Evolutionary conservation across 2,888 invertebrate genomes (phyloP).

Genomic region (Hecatera dysodea): DNA sequence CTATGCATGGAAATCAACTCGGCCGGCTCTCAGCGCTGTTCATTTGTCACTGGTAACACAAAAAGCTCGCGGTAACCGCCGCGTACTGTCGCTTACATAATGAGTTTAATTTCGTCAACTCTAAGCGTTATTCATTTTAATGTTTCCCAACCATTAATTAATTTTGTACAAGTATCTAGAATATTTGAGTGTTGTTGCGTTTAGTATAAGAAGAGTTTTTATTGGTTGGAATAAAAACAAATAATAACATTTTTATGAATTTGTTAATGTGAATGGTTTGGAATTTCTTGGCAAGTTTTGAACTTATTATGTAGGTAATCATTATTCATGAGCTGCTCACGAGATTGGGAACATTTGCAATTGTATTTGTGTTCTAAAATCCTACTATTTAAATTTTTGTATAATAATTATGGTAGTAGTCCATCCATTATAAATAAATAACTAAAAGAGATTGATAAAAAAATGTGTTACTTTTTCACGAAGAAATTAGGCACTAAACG

Average conservation of each 20-base stretch:
- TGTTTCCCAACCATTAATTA: constrained; percentile 55
- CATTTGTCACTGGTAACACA: constrained; percentile 88
- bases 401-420: no score
- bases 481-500: no score
- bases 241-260: no score
- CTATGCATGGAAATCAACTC: constrained; percentile 79
- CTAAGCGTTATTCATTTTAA: constrained; percentile 70
- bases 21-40: constrained; percentile 75
- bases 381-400: no score
- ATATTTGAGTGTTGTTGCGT: background rate
- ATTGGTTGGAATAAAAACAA: background rate
- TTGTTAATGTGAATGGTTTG: background rate
- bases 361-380: no score
- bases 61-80: constrained; percentile 82
- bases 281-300: background rate
- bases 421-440: no score
- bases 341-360: no score
- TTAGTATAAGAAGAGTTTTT: no score
- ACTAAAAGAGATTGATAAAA: no score
- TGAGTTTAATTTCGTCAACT: constrained; percentile 83
- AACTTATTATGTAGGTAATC: no score
- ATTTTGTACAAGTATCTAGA: constrained; percentile 26
- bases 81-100: constrained; percentile 73
- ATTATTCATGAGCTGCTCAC: background rate
- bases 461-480: no score